These are phyloP conservation scores for Nylanderia fulva DNA, from an alignment of 1,140 invertebrate species.

Conservation along the genomic window DNA sequence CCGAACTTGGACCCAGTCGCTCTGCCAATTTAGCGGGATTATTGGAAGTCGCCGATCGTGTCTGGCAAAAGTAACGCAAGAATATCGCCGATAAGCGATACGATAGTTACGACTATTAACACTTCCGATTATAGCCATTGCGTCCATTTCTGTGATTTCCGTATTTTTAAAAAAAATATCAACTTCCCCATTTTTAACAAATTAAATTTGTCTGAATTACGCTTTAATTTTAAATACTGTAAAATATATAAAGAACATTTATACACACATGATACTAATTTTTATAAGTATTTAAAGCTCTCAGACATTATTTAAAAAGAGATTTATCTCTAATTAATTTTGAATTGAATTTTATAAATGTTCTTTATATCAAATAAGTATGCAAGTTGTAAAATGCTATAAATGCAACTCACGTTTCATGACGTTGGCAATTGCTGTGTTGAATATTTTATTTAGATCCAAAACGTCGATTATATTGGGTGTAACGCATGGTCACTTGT, in stretches of 20 bases:
- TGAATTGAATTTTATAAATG: not conserved
- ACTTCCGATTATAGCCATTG: not conserved
- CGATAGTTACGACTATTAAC: constrained; percentile 46
- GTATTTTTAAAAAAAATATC: not conserved
- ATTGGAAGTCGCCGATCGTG: constrained; percentile 61
- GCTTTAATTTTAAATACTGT: not conserved
- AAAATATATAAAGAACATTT: not conserved
- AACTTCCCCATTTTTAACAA: not conserved
- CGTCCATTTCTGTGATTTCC: not conserved
- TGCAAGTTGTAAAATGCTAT: not conserved
- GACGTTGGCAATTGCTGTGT: not conserved
- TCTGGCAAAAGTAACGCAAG: constrained; percentile 44
- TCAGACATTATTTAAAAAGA: not conserved
- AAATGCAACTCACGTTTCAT: constrained; percentile 47
- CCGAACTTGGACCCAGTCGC: constrained; percentile 45
- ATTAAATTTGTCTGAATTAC: not conserved
- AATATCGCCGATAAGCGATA: constrained; percentile 28
- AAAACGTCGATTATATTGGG: not conserved
- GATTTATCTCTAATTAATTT: not conserved
- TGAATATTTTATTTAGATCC: constrained; percentile 25
- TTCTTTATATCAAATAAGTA: not conserved
- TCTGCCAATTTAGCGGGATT: constrained; percentile 69
- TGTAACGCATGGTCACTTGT: not conserved
- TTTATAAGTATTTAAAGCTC: not conserved
- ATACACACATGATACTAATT: not conserved